Evolutionary conservation across 2,113 vertebrate species (phyloP), one percentile per base, ranked within the genome.

Genomic region (Irena cyanogastra): DNA sequence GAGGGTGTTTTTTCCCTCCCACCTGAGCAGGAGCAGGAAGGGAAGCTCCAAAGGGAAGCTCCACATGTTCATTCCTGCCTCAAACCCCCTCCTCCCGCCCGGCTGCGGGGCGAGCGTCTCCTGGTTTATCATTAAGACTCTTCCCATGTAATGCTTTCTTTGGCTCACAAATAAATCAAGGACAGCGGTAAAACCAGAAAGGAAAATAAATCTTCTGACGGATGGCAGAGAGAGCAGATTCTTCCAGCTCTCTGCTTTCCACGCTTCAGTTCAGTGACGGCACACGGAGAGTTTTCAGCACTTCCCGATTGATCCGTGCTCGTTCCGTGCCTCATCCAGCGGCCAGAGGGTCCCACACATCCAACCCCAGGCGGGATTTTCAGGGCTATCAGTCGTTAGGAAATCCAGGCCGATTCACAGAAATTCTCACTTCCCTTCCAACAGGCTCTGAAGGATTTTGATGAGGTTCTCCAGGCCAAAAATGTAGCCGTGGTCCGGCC

Each of bases 401-500:
- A 49, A 93, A 59, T 83, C 71, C 57, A 50, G n/a, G 39, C 50
- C 8, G 2, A 42, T 45, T 27, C 72, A 30, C 53, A 39, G 30
- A 20, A 64, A n/a, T 44, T 31, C 59, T 98, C 96, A 97, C 76
- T 97, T 92, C 31, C 95, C 96, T 63, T 97, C 96, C 8, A 83
- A 92, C 88, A 98, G 94, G 33, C 59, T 97, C 90, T 96, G 96
- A 19, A 98, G 95, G 92, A 98, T 98, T 88, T 97, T 94, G 41
- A 98, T 98, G 28, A 98, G 97, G 28, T 98, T 98, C 95, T 98
- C 98, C 71, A 98, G 75, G 65, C 98, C 98, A 26, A 98, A 98
- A 60, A 98, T 98, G 42, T 98, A 98, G 69, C 98, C 98, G 0
- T 94, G 95, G 87, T 98, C 98, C 24, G 98, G 98, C 87, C 98